phyloP scores from a whole-genome alignment of 2,888 invertebrate species.

The Eupithecia abbreviata region DNA sequence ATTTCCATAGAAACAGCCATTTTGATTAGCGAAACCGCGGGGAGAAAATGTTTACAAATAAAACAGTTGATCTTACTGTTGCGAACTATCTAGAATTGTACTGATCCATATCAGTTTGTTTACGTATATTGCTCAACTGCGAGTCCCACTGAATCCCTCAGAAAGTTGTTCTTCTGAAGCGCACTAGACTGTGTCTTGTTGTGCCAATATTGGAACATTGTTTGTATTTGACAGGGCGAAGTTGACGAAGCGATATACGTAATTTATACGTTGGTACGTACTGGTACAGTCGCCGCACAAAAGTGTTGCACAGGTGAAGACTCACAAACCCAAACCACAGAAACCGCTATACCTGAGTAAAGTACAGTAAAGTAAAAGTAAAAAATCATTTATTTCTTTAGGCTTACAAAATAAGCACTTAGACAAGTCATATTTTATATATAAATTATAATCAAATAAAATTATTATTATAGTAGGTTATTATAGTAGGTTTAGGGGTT shows the following conservation, averaged over 20 bases:
- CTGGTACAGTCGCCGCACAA: neutral
- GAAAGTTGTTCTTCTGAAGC: neutral
- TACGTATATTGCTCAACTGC: neutral
- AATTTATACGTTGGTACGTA: constrained; percentile 29
- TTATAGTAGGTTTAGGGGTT: too few relatives aligned
- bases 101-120: neutral
- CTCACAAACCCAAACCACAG: neutral
- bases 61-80: too few relatives aligned
- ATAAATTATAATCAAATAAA: too few relatives aligned
- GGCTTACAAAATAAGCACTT: too few relatives aligned
- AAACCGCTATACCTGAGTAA: neutral
- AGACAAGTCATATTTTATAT: too few relatives aligned
- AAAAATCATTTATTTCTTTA: too few relatives aligned
- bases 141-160: constrained; percentile 5
- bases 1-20: too few relatives aligned
- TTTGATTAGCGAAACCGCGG: too few relatives aligned
- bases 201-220: constrained; percentile 44
- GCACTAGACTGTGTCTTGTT: constrained; percentile 24
- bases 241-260: constrained; percentile 41
- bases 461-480: too few relatives aligned
- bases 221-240: constrained; percentile 45
- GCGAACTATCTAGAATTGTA: too few relatives aligned
- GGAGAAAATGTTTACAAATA: too few relatives aligned
- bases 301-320: neutral
- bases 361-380: too few relatives aligned